phyloP scores from a whole-genome alignment of 1,140 invertebrate genomes.

The Apis cerana region DNA sequence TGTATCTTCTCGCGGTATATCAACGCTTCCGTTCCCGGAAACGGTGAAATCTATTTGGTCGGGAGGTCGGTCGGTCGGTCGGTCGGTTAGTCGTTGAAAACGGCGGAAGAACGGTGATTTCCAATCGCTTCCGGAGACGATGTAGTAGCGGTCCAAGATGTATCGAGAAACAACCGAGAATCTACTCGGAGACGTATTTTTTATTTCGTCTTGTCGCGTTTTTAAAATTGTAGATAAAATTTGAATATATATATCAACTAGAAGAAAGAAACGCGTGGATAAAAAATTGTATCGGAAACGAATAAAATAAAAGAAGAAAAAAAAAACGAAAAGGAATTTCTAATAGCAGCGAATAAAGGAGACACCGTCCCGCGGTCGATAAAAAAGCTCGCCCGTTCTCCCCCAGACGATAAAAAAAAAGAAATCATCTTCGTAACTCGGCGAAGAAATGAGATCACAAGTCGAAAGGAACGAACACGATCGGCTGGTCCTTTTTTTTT shows the following conservation, averaged over 20 bases:
- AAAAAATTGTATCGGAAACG: not conserved
- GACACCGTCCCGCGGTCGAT: not conserved
- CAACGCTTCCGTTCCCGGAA: not conserved
- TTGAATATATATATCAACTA: not conserved
- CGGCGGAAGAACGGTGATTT: slow-evolving; percentile 13
- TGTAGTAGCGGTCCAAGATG: not conserved
- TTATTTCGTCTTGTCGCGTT: no score
- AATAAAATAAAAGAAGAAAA: not conserved
- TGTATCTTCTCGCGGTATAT: not conserved
- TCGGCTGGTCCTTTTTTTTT: slow-evolving; percentile 32
- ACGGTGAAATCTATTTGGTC: not conserved
- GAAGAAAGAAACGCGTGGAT: not conserved
- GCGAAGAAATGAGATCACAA: slow-evolving; percentile 66
- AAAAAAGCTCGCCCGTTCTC: slow-evolving; percentile 14
- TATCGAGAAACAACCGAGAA: not conserved
- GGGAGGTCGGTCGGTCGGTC: slow-evolving; percentile 24
- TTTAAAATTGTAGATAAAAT: not conserved
- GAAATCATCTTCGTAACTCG: slow-evolving; percentile 7
- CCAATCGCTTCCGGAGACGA: slow-evolving; percentile 25
- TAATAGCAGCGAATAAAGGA: slow-evolving; percentile 13
- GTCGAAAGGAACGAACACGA: slow-evolving; percentile 51
- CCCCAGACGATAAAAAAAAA: not conserved
- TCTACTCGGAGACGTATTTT: not conserved
- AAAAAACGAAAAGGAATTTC: not conserved
- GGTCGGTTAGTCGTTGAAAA: slow-evolving; percentile 15